Evolutionary conservation across 2,113 vertebrate genomes (phyloP).

Genomic region (Myiozetetes cayanensis): DNA sequence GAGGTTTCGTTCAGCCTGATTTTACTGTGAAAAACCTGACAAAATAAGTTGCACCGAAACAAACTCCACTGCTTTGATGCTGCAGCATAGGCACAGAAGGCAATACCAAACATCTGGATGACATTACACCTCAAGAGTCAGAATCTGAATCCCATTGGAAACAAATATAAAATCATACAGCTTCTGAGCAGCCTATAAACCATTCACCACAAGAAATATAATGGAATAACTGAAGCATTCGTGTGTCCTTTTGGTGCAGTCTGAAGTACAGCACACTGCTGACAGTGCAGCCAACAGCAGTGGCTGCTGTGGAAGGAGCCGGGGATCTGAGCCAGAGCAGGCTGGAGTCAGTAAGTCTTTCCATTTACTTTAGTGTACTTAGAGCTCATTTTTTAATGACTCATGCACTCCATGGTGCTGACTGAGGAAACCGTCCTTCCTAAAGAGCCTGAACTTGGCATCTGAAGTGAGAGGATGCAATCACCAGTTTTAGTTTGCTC

Average conservation of each 20-base stretch:
- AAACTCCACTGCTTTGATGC: not conserved
- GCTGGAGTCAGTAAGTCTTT: constrained; percentile 8
- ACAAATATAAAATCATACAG: not conserved
- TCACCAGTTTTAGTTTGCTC: not conserved
- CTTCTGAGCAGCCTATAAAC: constrained; percentile 6
- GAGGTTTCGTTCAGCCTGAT: not conserved
- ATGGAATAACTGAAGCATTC: not conserved
- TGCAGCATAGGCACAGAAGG: not conserved
- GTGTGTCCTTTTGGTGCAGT: not conserved
- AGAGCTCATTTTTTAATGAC: not conserved
- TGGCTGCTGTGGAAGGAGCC: not conserved
- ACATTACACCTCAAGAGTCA: not conserved
- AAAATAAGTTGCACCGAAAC: not conserved
- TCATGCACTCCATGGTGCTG: not conserved
- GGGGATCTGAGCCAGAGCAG: not conserved
- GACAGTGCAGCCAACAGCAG: not conserved
- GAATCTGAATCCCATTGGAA: not conserved
- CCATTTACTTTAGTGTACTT: not conserved
- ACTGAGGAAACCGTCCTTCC: not conserved
- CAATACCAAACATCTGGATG: not conserved
- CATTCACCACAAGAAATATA: not conserved
- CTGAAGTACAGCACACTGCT: not conserved
- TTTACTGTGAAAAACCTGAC: not conserved
- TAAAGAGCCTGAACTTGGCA: not conserved
- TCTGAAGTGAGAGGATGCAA: not conserved